A percentile compares a stretch with the other conserved stretches of the same genome.
These are phyloP conservation scores for Phyllopteryx taeniolatus DNA, from an alignment of 2,113 vertebrate genomes.

Conservation along the genomic window DNA sequence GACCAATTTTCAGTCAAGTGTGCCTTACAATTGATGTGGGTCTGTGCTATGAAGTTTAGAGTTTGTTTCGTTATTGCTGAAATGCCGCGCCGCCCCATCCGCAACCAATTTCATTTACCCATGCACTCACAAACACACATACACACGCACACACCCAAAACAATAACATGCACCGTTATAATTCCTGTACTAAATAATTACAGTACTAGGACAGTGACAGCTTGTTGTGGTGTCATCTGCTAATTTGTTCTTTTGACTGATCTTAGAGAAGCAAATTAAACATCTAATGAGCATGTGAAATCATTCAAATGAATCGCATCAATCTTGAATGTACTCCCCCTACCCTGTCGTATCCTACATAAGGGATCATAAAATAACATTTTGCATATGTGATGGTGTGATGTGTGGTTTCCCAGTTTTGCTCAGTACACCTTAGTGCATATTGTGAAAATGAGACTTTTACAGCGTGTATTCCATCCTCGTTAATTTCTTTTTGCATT, in stretches of 20 bases:
- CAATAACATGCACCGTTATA: not conserved
- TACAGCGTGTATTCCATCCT: not conserved
- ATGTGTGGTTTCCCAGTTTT: not conserved
- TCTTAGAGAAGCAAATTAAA: conserved; percentile 39
- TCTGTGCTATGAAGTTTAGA: not conserved
- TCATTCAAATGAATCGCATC: conserved; percentile 45
- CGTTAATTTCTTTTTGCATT: not conserved
- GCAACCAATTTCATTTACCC: not conserved
- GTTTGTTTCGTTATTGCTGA: not conserved
- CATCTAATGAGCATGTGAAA: conserved; percentile 42
- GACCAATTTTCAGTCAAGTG: not conserved
- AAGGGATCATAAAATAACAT: not conserved
- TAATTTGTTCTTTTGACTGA: conserved; percentile 50
- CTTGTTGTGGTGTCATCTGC: conserved; percentile 24
- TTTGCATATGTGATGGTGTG: not conserved
- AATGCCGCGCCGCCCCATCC: not conserved
- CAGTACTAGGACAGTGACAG: not conserved
- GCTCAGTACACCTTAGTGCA: not conserved
- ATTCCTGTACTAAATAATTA: conserved; percentile 29
- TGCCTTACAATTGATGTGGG: not conserved
- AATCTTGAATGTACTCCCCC: conserved; percentile 13
- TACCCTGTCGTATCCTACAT: not conserved
- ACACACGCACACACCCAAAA: not conserved
- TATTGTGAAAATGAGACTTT: not conserved
- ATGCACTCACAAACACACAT: not conserved